Evolutionary conservation across 2,888 invertebrate genomes (phyloP), one percentile per base, ranked within the genome.

Genomic region (Linnaemya tessellans): DNA sequence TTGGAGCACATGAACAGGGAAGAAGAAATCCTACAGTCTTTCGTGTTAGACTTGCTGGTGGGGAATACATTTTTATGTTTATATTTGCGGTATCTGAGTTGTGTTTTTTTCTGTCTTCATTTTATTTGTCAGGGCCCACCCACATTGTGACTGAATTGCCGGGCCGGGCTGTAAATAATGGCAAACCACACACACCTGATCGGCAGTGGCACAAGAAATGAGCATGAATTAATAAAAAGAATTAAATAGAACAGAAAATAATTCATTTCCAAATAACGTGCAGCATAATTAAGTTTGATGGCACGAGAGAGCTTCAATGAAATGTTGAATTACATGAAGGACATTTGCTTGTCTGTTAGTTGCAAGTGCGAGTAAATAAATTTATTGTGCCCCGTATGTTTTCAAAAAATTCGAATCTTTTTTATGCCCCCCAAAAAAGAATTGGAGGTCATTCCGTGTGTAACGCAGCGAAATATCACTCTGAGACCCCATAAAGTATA

Each of bases 161-260:
- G 11, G n/a, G 11, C 4, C 46, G 38, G 54, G 60, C 51, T 51
- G 60, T 79, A 82, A 79, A 85, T 82, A 82, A 85, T 85, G 82
- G 75, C 82, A 74, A 82, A 79, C 85, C 82, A 60, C 85, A 82
- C 43, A 79, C 85, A 85, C 85, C 85, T 85, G 85, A 65, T 82
- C 60, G 18, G 51, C 49, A 20, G 20, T n/a, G 18, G 3, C n/a
- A 38, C 15, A 73, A 11, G 25, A 43, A 54, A 54, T 22, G 15
- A 70, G 22, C 22, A 62, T 54, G 43, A 54, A 43, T 70, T 51
- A 38, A 25, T 51, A 38, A 25, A 1, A 64, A 64, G n/a, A 46
- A 11, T 8, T 18, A 51, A 51, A 74, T 46, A 18, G 41, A 74
- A 74, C 58, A 77, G 20, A 70, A 67, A 58, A 65, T 43, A 67